Evolutionary conservation across 2,888 invertebrate species (phyloP).

Genomic region (Plagodis dolabraria): DNA sequence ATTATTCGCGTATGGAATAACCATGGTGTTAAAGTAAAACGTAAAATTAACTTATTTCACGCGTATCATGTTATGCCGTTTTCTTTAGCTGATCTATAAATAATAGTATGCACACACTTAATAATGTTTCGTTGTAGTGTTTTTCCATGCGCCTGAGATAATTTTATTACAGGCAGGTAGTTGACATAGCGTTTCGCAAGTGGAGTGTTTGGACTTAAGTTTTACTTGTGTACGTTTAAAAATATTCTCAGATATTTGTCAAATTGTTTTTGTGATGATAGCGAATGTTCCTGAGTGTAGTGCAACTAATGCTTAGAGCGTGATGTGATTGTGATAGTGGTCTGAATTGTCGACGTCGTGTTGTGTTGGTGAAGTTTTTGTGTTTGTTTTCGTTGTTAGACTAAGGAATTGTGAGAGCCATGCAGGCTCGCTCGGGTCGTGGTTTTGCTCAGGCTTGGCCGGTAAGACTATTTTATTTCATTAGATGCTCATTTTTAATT

Average conservation of each 20-base stretch:
- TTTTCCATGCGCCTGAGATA: constrained; percentile 43
- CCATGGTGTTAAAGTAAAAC: constrained; percentile 43
- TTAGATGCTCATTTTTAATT: background rate
- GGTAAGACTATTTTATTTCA: constrained; percentile 40
- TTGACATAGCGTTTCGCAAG: constrained; percentile 80
- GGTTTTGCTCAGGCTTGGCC: constrained; percentile 44
- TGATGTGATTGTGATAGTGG: constrained; percentile 50
- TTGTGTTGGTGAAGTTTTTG: constrained; percentile 43
- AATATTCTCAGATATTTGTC: constrained; percentile 55
- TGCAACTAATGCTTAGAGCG: constrained; percentile 49
- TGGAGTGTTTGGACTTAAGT: constrained; percentile 59
- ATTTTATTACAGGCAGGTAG: constrained; percentile 62
- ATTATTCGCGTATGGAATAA: constrained; percentile 32
- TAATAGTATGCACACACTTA: constrained; percentile 2
- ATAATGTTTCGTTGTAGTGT: constrained; percentile 19
- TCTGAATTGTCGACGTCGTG: constrained; percentile 38
- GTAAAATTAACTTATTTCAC: constrained; percentile 41
- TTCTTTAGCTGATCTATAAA: constrained; percentile 21
- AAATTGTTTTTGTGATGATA: constrained; percentile 43
- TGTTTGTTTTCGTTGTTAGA: constrained; percentile 50
- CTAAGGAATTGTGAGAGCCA: constrained; percentile 47
- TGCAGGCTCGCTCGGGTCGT: constrained; percentile 53
- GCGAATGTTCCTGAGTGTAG: constrained; percentile 32
- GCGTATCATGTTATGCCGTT: constrained; percentile 25
- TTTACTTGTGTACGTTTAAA: constrained; percentile 76